phyloP scores from a whole-genome alignment of 2,113 vertebrate species.

The Cynoglossus semilaevis region DNA sequence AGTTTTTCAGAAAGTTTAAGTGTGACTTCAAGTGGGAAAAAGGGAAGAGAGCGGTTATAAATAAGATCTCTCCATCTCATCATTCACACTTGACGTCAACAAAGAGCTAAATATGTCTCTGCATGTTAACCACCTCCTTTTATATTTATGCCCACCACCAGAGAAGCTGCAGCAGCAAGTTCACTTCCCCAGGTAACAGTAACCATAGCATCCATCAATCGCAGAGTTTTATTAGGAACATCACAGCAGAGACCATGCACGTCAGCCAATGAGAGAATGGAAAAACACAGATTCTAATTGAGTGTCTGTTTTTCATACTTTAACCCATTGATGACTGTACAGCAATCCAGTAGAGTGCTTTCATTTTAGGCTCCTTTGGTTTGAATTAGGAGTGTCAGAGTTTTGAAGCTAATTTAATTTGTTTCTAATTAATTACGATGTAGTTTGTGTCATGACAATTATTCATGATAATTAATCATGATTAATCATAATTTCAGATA shows the following conservation, averaged over 20 bases:
- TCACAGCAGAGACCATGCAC: constrained; percentile 35
- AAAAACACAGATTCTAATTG: not conserved
- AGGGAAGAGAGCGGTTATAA: constrained; percentile 7
- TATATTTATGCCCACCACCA: constrained; percentile 29
- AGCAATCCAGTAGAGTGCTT: too few species aligned
- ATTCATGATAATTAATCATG: too few species aligned
- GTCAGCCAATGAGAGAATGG: constrained; percentile 18
- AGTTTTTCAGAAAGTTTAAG: not conserved
- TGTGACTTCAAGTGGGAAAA: not conserved
- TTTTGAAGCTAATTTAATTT: too few species aligned
- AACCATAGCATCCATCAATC: constrained; percentile 68
- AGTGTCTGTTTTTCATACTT: not conserved
- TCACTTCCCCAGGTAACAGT: constrained; percentile 58
- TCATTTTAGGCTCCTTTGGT: too few species aligned
- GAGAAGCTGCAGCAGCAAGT: constrained; percentile 40
- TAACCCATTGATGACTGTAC: not conserved
- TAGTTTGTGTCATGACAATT: too few species aligned
- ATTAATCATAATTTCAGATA: too few species aligned
- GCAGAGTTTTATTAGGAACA: constrained; percentile 68
- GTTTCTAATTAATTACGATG: too few species aligned
- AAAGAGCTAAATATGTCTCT: constrained; percentile 42
- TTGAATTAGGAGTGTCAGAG: too few species aligned
- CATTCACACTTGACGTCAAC: constrained; percentile 39
- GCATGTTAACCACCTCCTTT: constrained; percentile 14
- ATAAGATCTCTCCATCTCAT: constrained; percentile 22